These are phyloP conservation scores for Sander lucioperca DNA, from an alignment of 2,113 vertebrate genomes.

Conservation along the genomic window DNA sequence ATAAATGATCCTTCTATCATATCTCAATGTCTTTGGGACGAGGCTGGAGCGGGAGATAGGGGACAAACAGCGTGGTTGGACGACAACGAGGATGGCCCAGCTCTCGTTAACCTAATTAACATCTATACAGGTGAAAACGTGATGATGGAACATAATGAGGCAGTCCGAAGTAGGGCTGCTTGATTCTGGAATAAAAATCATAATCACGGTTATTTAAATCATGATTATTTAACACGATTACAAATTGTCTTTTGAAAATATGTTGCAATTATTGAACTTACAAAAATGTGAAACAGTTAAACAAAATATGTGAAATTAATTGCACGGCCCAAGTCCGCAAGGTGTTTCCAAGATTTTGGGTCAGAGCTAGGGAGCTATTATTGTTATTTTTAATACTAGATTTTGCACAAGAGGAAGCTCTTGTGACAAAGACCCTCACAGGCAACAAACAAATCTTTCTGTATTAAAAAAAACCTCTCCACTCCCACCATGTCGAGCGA, in stretches of 20 bases:
- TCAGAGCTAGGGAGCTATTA: constrained; percentile 1
- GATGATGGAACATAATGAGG: constrained; percentile 27
- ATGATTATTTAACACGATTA: too few relatives aligned
- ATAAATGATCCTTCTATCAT: constrained; percentile 65
- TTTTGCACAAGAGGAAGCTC: constrained; percentile 15
- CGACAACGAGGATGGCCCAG: background rate
- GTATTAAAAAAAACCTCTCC: background rate
- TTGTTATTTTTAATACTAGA: background rate
- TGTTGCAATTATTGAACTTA: too few relatives aligned
- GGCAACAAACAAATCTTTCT: constrained; percentile 3
- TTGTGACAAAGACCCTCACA: constrained; percentile 1
- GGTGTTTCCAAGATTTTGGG: background rate
- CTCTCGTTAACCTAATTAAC: constrained; percentile 59
- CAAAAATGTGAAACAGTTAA: too few relatives aligned
- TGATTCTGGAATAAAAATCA: too few relatives aligned
- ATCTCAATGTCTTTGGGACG: constrained; percentile 51
- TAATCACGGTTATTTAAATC: too few relatives aligned
- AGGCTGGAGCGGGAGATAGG: constrained; percentile 41
- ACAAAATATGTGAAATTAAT: too few relatives aligned
- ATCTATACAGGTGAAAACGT: constrained; percentile 43
- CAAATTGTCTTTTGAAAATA: too few relatives aligned
- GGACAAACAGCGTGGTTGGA: constrained; percentile 43
- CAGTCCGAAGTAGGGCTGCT: background rate
- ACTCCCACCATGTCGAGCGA: background rate
- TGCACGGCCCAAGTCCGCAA: too few relatives aligned